Percentiles rank a stretch among this genome's conserved stretches.
phyloP scores from a whole-genome alignment of 2,797 vertebrate species.

The Esox masquinongy region DNA sequence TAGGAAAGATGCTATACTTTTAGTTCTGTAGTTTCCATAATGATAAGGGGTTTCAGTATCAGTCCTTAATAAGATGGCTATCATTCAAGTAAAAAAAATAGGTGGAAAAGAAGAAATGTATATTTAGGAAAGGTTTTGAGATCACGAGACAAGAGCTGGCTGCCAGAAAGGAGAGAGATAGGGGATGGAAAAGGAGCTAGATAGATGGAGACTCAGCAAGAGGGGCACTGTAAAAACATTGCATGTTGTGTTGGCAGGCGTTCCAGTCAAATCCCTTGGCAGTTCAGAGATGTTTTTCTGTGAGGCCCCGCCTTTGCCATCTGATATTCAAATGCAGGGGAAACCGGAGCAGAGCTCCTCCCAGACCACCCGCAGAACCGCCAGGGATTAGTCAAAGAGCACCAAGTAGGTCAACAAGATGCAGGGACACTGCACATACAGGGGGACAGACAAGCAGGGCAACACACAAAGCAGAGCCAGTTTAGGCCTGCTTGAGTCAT shows the following conservation, averaged over 20 bases:
- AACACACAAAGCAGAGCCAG: conserved; percentile 57
- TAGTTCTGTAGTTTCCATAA: conserved; percentile 47
- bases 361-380: conserved; percentile 70
- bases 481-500: conserved; percentile 54
- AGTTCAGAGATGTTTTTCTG: conserved; percentile 52
- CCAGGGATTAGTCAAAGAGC: conserved; percentile 79
- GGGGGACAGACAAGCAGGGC: conserved; percentile 38
- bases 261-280: conserved; percentile 72
- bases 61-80: conserved; percentile 35
- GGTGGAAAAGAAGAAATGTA: conserved; percentile 40
- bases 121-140: conserved; percentile 8
- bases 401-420: conserved; percentile 83
- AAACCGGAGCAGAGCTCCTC: conserved; percentile 71
- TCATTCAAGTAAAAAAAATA: conserved; percentile 53
- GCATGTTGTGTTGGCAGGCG: conserved; percentile 67
- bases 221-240: conserved; percentile 54
- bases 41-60: conserved; percentile 53
- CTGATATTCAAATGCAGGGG: conserved; percentile 78
- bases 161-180: neutral
- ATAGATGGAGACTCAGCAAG: conserved; percentile 6
- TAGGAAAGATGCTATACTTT: conserved; percentile 20
- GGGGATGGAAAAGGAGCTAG: neutral
- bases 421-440: conserved; percentile 60
- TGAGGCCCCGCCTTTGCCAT: conserved; percentile 71
- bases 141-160: conserved; percentile 10